Evolutionary conservation across 2,797 vertebrate species (phyloP), one percentile per base, ranked within the genome.

Genomic region (Odontamblyopus rebecca): DNA sequence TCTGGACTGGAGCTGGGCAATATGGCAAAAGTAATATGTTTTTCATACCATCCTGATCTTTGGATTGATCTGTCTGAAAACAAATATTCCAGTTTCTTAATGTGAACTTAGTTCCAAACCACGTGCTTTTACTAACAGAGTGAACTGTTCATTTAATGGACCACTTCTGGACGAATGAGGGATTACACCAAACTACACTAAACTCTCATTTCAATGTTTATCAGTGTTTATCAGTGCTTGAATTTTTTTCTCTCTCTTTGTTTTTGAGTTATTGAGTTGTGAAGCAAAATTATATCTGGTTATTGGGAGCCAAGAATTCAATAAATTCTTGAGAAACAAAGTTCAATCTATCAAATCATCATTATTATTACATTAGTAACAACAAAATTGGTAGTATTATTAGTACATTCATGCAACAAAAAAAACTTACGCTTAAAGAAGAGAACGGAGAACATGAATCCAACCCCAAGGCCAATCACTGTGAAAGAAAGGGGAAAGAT

Each of bases 351-450:
- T 60, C 15, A 29, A 29, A 60, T 60, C 4, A 60, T 16, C 13
- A 1, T 60, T 60, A 30, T 16, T 60, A 5, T 27, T 60, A 38
- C 35, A 38, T 38, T 38, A 38, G 7, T 38, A 38, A 9, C 35
- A 38, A 38, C 35, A 38, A 38, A 38, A 38, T 38, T 38, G 8
- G 7, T 38, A 38, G 7, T 38, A 38, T 38, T 38, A 38, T 38
- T 38, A 38, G 1, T 38, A 38, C 35, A 38, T 38, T 9, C 1
- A 27, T 16, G 16, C 13, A 60, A 60, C 4, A 51, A 32, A 2
- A 23, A 48, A 29, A 53, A 95, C 96, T 96, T 90, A 98, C 96
- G 94, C 93, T 97, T 98, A 85, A 98, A 97, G 93, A 96, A 89
- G 73, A 96, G 90, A 73, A 96, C 90, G 5, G 96, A 97, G 85